phyloP scores from a whole-genome alignment of 2,888 invertebrate genomes.

The Dicranocentrus wangi region DNA sequence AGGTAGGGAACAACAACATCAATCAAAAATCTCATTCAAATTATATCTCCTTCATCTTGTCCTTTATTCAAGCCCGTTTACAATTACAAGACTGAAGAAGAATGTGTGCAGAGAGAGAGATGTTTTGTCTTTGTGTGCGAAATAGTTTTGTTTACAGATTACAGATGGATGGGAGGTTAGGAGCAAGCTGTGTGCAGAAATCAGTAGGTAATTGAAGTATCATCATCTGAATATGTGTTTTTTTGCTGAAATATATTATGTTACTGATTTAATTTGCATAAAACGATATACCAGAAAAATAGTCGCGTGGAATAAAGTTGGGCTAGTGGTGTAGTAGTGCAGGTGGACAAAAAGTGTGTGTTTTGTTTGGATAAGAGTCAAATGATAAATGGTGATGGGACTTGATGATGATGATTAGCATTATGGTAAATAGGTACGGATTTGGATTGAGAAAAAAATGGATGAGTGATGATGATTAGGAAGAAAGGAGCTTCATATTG shows the following conservation, averaged over 20 bases:
- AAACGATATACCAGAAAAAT: conserved; percentile 29
- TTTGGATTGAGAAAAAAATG: too few relatives aligned
- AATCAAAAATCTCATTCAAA: conserved; percentile 54
- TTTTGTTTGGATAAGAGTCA: neutral
- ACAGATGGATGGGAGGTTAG: neutral
- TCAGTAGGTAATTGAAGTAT: neutral
- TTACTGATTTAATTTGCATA: conserved; percentile 54
- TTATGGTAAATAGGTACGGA: conserved; percentile 21
- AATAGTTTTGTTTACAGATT: neutral
- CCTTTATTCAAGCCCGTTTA: neutral
- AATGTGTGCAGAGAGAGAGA: neutral
- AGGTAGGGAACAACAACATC: conserved; percentile 44
- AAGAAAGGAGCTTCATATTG: neutral
- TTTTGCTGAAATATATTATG: conserved; percentile 41
- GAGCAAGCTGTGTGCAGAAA: neutral
- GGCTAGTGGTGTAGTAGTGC: neutral
- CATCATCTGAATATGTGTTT: neutral
- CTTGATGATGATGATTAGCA: neutral
- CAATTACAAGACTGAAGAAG: neutral
- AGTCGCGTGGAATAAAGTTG: neutral
- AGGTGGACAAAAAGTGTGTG: neutral
- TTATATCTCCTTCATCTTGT: conserved; percentile 19
- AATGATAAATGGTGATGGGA: neutral
- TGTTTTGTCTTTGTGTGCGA: neutral
- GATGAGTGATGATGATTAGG: conserved; percentile 28